phyloP scores from a whole-genome alignment of 2,797 vertebrate species.

The Acipenser oxyrinchus region DNA sequence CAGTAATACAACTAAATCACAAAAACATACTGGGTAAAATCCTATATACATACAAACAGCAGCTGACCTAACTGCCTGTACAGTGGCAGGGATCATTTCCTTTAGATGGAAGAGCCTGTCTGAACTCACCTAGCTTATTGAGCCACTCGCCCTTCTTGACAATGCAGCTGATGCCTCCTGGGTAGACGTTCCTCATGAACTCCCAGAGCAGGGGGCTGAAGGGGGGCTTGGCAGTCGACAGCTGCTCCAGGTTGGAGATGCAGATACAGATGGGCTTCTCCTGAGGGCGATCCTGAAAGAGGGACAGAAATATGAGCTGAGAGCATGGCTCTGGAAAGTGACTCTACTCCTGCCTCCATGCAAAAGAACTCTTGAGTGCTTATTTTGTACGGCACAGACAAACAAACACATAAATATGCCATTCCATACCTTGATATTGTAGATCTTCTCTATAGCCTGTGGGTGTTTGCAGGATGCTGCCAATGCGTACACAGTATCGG shows the following conservation, averaged over 20 bases:
- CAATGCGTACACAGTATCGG: constrained; percentile 79
- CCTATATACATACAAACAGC: not conserved
- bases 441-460: constrained; percentile 68
- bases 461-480: constrained; percentile 82
- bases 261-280: constrained; percentile 86
- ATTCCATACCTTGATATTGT: constrained; percentile 59
- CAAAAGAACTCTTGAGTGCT: too few relatives aligned
- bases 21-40: too few relatives aligned
- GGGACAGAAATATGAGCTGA: constrained; percentile 11
- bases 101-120: not conserved
- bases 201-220: constrained; percentile 83
- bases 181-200: constrained; percentile 82
- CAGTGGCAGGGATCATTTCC: too few relatives aligned
- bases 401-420: too few relatives aligned
- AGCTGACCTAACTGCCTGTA: not conserved
- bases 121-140: constrained; percentile 60
- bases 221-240: constrained; percentile 68
- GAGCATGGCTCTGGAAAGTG: too few relatives aligned
- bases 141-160: constrained; percentile 83
- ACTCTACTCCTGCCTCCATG: too few relatives aligned
- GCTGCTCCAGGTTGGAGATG: constrained; percentile 76
- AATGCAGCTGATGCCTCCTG: constrained; percentile 81
- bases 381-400: too few relatives aligned
- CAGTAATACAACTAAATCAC: too few relatives aligned
- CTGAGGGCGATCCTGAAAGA: constrained; percentile 69